phyloP scores from a whole-genome alignment of 2,888 invertebrate genomes.

The Limnephilus rhombicus region DNA sequence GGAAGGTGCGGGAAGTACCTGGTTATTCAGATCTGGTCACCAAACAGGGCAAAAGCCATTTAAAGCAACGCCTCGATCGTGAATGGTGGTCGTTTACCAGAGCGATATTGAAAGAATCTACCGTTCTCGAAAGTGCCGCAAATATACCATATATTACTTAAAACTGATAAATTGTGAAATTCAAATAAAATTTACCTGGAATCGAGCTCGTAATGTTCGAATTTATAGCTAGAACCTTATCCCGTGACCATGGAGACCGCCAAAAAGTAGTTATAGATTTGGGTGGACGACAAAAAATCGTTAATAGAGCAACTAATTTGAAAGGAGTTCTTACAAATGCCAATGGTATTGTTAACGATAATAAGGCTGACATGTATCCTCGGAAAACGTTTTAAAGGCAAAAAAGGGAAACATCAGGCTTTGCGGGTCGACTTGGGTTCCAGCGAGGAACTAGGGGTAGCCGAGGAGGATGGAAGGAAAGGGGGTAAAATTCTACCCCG shows the following conservation, averaged over 20 bases:
- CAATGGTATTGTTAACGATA: slow-evolving; percentile 10
- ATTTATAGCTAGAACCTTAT: neutral
- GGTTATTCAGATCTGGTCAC: too few species aligned
- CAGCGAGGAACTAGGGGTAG: neutral
- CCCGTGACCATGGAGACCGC: too few species aligned
- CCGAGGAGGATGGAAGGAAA: neutral
- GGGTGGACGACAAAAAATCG: neutral
- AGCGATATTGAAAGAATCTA: too few species aligned
- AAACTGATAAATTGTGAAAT: too few species aligned
- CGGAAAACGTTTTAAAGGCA: slow-evolving; percentile 8
- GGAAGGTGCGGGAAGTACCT: too few species aligned
- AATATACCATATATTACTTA: too few species aligned
- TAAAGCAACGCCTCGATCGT: too few species aligned
- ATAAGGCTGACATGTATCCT: slow-evolving; percentile 20
- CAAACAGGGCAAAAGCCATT: too few species aligned
- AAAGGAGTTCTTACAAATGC: neutral
- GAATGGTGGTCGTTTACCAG: too few species aligned
- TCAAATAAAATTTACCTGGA: too few species aligned
- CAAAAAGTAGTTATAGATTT: neutral
- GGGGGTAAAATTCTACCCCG: slow-evolving; percentile 3
- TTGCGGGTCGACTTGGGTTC: neutral
- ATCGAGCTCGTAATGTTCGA: neutral
- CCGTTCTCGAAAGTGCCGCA: too few species aligned
- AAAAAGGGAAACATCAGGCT: slow-evolving; percentile 19
- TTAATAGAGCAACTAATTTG: neutral